phyloP scores from a whole-genome alignment of 1,140 invertebrate genomes.

The Lordiphosa stackelbergi region DNA sequence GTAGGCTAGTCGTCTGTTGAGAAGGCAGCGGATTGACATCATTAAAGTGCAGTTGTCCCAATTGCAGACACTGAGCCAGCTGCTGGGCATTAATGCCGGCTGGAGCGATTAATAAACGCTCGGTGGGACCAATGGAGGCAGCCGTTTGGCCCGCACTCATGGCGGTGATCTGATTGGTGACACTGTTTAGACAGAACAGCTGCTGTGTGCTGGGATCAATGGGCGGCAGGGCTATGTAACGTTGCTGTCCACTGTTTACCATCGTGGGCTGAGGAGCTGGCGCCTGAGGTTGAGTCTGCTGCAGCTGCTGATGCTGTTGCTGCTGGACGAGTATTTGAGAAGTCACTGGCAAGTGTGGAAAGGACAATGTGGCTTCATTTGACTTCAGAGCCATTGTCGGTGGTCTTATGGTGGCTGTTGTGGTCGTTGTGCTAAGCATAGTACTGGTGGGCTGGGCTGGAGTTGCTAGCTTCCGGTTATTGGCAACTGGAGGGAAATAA shows the following conservation, averaged over 20 bases:
- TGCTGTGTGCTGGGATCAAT: conserved; percentile 73
- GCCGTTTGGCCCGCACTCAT: conserved; percentile 72
- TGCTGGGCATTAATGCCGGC: conserved; percentile 76
- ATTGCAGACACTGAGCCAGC: conserved; percentile 70
- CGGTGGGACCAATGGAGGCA: conserved; percentile 70
- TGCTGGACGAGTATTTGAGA: conserved; percentile 45
- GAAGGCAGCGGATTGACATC: conserved; percentile 65
- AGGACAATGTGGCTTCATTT: conserved; percentile 35
- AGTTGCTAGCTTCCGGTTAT: conserved; percentile 40
- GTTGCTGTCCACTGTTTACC: conserved; percentile 42
- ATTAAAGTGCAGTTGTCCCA: conserved; percentile 76
- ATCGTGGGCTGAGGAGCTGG: conserved; percentile 18
- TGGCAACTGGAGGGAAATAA: conserved; percentile 21
- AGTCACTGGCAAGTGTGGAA: conserved; percentile 40
- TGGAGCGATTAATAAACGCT: conserved; percentile 71
- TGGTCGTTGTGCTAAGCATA: conserved; percentile 14
- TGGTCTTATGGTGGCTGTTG: conserved; percentile 50
- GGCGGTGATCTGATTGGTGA: conserved; percentile 75
- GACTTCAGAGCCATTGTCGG: conserved; percentile 39
- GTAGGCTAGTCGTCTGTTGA: conserved; percentile 14
- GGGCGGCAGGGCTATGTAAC: conserved; percentile 72
- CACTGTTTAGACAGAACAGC: conserved; percentile 71
- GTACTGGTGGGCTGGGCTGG: conserved; percentile 8
- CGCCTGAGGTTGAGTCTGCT: conserved; percentile 23
- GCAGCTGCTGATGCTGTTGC: conserved; percentile 24